A percentile compares a stretch with the other conserved stretches of the same genome.
Evolutionary conservation across 1,140 invertebrate species (phyloP).

Genomic region (Cherax destructor): DNA sequence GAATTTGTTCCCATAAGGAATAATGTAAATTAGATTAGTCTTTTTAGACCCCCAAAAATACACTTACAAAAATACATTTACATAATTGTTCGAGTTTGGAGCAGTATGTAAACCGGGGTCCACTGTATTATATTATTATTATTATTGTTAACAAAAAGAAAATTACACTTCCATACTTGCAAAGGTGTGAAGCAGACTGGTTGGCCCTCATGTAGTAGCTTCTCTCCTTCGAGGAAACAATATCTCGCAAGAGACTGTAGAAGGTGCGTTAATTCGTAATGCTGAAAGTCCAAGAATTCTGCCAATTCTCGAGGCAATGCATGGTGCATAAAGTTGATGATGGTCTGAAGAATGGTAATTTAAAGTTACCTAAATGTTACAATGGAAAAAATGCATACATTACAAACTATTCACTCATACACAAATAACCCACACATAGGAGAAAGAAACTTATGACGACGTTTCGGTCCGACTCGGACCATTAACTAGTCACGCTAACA

Average conservation of each 20-base stretch:
- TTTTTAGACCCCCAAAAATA: too few relatives aligned
- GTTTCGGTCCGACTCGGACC: too few relatives aligned
- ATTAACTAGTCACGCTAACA: too few relatives aligned
- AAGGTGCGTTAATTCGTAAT: constrained; percentile 89
- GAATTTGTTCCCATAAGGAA: too few relatives aligned
- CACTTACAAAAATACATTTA: too few relatives aligned
- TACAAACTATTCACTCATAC: background rate
- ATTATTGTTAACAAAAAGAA: too few relatives aligned
- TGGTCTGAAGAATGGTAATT: constrained; percentile 40
- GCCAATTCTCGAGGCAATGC: constrained; percentile 86
- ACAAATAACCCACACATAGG: constrained; percentile 65
- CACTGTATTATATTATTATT: too few relatives aligned
- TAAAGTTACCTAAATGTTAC: background rate
- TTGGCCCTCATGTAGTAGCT: constrained; percentile 74
- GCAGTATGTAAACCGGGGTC: too few relatives aligned
- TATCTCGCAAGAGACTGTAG: constrained; percentile 85
- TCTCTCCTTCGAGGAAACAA: constrained; percentile 84
- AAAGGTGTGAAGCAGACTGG: constrained; percentile 81
- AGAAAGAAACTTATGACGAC: too few relatives aligned
- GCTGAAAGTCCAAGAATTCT: constrained; percentile 86
- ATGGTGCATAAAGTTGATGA: constrained; percentile 70
- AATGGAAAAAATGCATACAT: background rate
- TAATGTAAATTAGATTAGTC: too few relatives aligned
- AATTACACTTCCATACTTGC: constrained; percentile 79
- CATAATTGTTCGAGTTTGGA: too few relatives aligned